Evolutionary conservation across 2,113 vertebrate species (phyloP), one percentile per base, ranked within the genome.

Genomic region (Eublepharis macularius): DNA sequence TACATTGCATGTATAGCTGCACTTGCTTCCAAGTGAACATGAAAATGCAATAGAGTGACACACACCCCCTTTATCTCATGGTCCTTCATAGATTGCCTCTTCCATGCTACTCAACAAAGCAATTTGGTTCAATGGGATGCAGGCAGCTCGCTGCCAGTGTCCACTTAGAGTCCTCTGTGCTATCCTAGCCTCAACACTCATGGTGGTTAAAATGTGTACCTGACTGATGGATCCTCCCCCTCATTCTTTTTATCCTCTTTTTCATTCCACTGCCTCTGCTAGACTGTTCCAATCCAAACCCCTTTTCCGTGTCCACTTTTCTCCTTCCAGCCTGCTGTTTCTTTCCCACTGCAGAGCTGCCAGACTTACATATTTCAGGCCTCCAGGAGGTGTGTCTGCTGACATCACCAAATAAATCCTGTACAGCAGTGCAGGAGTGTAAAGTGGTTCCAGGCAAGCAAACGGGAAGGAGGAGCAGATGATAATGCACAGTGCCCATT

Each of bases 361-460:
- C 14, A n/a, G 10, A 13, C 14, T 39, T 11, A 74, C 63, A 80
- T 49, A 63, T 80, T 82, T 60, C 16, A 78, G 85, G 26, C 76
- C 73, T 17, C 39, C 45, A 81, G 80, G 87, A 78, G 87, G 87
- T 77, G 82, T 81, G 82, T 72, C 77, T 77, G 47, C 88, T 87
- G 85, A 84, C 85, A 87, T 90, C 73, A 73, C 80, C 75, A 34
- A 49, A 74, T 43, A 70, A 87, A 84, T 73, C 75, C 45, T 32
- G 83, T 32, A 54, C 82, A 72, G 82, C 63, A 51, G 76, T 72
- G 85, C 72, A 66, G 78, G 68, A 75, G 69, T 66, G 69, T 57
- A 34, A 73, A 47, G 60, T 41, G 45, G 77, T 32, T 34, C 60
- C 2, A 65, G n/a, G 34, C 24, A 76, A 21, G 36, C 68, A 65